Conservation (phyloP, 2,888 invertebrate species). For the Apamea monoglypha region DNA sequence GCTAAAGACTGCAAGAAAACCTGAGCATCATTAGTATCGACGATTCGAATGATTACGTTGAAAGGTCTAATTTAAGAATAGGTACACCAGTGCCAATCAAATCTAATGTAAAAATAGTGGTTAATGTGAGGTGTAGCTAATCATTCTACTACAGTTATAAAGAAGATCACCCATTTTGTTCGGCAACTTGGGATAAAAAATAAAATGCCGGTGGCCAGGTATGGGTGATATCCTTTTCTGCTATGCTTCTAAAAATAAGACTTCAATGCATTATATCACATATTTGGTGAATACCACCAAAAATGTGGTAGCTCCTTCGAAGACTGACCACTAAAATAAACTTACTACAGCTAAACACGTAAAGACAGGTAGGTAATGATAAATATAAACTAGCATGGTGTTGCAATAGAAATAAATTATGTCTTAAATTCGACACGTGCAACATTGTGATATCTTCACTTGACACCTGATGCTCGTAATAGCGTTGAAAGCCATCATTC, state of each 20-base stretch:
- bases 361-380: neutral
- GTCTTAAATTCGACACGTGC: slow-evolving; percentile 20
- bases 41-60: neutral
- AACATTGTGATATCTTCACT: slow-evolving; percentile 48
- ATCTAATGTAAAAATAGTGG: neutral
- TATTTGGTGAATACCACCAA: neutral
- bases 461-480: slow-evolving; percentile 29
- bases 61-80: neutral
- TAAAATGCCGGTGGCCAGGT: neutral
- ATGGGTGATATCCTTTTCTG: neutral
- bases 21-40: neutral
- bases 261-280: neutral
- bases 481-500: slow-evolving; percentile 62
- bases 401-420: slow-evolving; percentile 43
- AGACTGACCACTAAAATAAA: neutral
- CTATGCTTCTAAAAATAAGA: neutral
- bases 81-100: neutral
- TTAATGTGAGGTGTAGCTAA: neutral
- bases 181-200: neutral
- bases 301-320: neutral
- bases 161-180: neutral
- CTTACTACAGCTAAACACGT: neutral
- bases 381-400: slow-evolving; percentile 10
- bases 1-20: neutral
- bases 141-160: neutral